phyloP scores from a whole-genome alignment of 2,113 vertebrate genomes.

The Silurus glanis region DNA sequence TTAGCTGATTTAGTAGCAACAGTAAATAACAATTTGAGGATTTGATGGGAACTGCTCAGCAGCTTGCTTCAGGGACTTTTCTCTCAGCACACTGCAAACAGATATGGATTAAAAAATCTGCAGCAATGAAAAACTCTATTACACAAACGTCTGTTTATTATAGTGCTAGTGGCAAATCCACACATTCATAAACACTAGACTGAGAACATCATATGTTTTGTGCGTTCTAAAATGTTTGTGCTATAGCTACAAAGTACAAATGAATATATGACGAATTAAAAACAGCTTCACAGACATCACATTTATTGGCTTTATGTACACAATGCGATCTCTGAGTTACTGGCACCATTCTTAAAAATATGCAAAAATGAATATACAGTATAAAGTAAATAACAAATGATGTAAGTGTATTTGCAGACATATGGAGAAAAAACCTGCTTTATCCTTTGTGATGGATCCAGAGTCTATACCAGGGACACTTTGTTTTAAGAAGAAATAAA shows the following conservation, averaged over 20 bases:
- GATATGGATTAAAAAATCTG: slow-evolving; percentile 36
- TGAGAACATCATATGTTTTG: slow-evolving; percentile 19
- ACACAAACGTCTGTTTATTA: slow-evolving; percentile 30
- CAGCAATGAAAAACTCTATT: slow-evolving; percentile 19
- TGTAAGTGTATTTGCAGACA: neutral
- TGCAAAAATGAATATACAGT: neutral
- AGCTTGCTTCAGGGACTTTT: slow-evolving; percentile 24
- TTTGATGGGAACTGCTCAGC: slow-evolving; percentile 31
- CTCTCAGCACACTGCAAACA: slow-evolving; percentile 15
- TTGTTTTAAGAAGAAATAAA: neutral
- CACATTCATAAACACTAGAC: slow-evolving; percentile 7
- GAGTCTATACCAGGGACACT: neutral
- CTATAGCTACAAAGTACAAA: neutral
- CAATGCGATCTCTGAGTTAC: neutral
- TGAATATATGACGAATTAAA: neutral
- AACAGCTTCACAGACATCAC: neutral
- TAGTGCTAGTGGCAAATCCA: slow-evolving; percentile 6
- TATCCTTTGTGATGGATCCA: neutral
- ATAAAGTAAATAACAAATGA: neutral
- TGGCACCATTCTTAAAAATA: neutral
- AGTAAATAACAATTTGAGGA: slow-evolving; percentile 41
- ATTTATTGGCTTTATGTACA: neutral
- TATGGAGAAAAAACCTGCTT: neutral
- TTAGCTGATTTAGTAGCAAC: slow-evolving; percentile 36
- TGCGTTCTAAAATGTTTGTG: slow-evolving; percentile 5